Evolutionary conservation across 2,888 invertebrate genomes (phyloP).

Genomic region (Antheraea assamensis): DNA sequence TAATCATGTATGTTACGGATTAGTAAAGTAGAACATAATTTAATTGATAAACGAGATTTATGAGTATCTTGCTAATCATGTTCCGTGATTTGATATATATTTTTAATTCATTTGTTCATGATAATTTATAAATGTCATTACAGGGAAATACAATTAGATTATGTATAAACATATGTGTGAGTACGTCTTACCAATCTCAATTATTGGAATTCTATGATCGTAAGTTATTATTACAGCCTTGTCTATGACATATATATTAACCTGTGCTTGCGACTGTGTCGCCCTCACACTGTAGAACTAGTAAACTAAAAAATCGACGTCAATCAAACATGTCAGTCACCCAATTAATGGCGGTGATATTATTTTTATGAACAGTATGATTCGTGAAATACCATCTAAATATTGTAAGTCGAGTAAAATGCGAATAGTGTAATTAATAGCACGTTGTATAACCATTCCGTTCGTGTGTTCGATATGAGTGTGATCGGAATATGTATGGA

Average conservation of each 20-base stretch:
- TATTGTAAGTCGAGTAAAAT: constrained; percentile 25
- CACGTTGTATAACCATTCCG: background rate
- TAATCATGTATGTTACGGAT: too few species aligned
- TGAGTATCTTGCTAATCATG: too few species aligned
- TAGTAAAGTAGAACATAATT: too few species aligned
- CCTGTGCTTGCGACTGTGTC: constrained; percentile 38
- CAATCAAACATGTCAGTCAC: constrained; percentile 65
- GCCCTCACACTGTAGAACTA: constrained; percentile 35
- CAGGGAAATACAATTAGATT: too few species aligned
- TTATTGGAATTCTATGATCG: too few species aligned
- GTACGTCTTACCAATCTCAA: too few species aligned
- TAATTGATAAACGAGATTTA: too few species aligned
- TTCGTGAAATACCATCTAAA: constrained; percentile 45
- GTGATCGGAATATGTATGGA: constrained; percentile 40
- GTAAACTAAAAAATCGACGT: constrained; percentile 68
- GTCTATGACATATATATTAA: background rate
- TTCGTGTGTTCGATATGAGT: constrained; percentile 16
- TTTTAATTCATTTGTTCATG: too few species aligned
- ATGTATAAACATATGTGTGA: too few species aligned
- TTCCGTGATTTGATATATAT: too few species aligned
- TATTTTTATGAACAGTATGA: constrained; percentile 55
- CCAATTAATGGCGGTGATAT: constrained; percentile 76
- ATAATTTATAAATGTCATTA: too few species aligned
- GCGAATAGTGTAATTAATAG: background rate
- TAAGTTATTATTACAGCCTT: too few species aligned